Base-by-base conservation (phyloP, 2,888 invertebrate species). In the Chrysolina americana region DNA sequence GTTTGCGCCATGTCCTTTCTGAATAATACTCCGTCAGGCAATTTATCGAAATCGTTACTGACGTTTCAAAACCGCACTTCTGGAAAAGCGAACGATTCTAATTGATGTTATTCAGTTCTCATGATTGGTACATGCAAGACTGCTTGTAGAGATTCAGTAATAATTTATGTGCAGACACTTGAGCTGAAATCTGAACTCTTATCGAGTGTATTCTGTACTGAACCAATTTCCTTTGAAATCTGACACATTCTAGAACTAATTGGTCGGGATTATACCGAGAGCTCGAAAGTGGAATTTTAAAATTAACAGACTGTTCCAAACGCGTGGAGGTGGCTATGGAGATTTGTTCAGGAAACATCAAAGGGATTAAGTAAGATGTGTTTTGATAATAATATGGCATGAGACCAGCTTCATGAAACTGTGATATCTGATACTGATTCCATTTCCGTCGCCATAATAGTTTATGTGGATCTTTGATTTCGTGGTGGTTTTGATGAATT, bases 21-120 rank as follows among this genome's bases (percentile, higher is more conserved):
- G 36, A 6, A 36, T 36, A 36, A 36, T 36, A 6, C 36, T 0
- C 8, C 4, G 36, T 36, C 36, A 36, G 36, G 8, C 36, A 36
- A 6, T 36, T 36, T 36, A 36, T 36, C 6, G 8, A 36, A 36
- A 4, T 36, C 6, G 36, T 6, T n/a, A 82, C 82, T 81, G 78
- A 78, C 77, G 77, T 80, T 80, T 71, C 48, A 65, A 71, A 68
- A 68, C 65, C 15, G 5, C 48, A 36, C 15, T 50, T 48, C 50
- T 36, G 63, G 17, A 48, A 48, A 48, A 17, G 8, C 48, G 17
- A 48, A 17, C n/a, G 48, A 10, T 48, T 48, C 48, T 17, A 48
- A 48, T 48, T 17, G 10, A 8, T 36, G 36, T 8, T 36, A 48
- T n/a, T 48, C 17, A 17, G 48, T 48, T 48, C 48, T 17, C 17